phyloP scores from a whole-genome alignment of 2,113 vertebrate genomes.

The Progne subis region DNA sequence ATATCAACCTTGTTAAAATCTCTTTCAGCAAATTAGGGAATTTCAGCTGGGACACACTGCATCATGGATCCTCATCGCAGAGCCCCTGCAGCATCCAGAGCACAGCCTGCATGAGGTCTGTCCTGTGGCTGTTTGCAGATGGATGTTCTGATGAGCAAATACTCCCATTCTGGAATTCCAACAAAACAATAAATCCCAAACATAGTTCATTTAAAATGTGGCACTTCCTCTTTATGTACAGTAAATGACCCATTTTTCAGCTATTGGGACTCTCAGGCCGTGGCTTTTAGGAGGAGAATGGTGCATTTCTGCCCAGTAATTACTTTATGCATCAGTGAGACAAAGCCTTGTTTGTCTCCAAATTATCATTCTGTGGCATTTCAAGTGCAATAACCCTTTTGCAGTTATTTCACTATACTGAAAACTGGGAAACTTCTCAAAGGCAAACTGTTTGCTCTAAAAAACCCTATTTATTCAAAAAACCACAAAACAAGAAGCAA shows the following conservation, averaged over 20 bases:
- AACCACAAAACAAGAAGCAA: neutral
- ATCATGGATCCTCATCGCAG: neutral
- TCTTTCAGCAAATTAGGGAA: constrained; percentile 44
- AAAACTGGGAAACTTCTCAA: constrained; percentile 31
- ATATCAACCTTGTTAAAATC: constrained; percentile 46
- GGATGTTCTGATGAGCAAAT: neutral
- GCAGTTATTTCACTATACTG: neutral
- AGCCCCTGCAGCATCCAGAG: neutral
- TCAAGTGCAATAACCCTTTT: constrained; percentile 30
- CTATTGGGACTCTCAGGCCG: constrained; percentile 20
- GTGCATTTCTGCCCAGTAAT: constrained; percentile 56
- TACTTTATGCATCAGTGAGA: constrained; percentile 50
- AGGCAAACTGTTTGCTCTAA: neutral
- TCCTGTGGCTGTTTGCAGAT: neutral
- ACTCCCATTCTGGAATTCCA: constrained; percentile 43
- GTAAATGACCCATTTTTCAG: constrained; percentile 47
- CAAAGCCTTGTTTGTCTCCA: constrained; percentile 54
- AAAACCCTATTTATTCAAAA: neutral
- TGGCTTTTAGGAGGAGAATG: constrained; percentile 7
- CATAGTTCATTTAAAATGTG: neutral
- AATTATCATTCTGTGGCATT: constrained; percentile 14
- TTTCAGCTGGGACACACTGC: neutral
- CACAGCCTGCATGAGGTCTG: neutral
- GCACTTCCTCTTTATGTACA: constrained; percentile 10
- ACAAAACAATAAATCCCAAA: neutral